Percentiles rank a stretch among this genome's conserved stretches.
phyloP scores from a whole-genome alignment of 2,797 vertebrate species.

The Percopsis omiscomaycus region DNA sequence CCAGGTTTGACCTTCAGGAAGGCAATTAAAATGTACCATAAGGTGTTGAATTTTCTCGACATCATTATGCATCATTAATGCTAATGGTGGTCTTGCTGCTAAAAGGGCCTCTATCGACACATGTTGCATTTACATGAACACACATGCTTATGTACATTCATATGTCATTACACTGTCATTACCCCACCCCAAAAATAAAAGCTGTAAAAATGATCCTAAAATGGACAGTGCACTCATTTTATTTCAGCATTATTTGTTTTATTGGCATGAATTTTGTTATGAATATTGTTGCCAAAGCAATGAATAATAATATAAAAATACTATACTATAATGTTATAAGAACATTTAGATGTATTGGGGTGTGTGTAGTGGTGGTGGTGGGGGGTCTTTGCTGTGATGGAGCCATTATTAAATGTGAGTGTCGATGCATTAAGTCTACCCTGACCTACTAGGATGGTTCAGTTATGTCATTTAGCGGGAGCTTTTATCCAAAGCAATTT shows the following conservation, averaged over 20 bases:
- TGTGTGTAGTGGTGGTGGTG: too few relatives aligned
- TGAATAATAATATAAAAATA: too few relatives aligned
- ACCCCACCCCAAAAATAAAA: neutral
- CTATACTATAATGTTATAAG: too few relatives aligned
- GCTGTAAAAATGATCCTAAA: neutral
- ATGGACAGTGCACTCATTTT: neutral
- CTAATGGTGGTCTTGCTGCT: constrained; percentile 28
- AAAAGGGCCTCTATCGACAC: constrained; percentile 21
- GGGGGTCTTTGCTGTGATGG: too few relatives aligned
- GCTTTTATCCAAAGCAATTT: neutral
- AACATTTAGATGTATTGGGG: too few relatives aligned
- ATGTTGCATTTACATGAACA: constrained; percentile 21
- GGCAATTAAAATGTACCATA: constrained; percentile 52
- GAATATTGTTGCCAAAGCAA: too few relatives aligned
- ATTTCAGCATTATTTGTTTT: too few relatives aligned
- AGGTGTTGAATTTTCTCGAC: constrained; percentile 51
- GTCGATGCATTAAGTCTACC: too few relatives aligned
- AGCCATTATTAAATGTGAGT: too few relatives aligned
- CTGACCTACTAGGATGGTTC: too few relatives aligned
- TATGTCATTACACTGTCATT: constrained; percentile 9
- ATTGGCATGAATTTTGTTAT: too few relatives aligned
- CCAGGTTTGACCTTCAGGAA: constrained; percentile 63
- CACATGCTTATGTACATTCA: constrained; percentile 16
- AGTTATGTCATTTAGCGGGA: too few relatives aligned
- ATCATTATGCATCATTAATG: constrained; percentile 53